Conservation (phyloP, 1,140 invertebrate genomes). For the Drosophila obscura region DNA sequence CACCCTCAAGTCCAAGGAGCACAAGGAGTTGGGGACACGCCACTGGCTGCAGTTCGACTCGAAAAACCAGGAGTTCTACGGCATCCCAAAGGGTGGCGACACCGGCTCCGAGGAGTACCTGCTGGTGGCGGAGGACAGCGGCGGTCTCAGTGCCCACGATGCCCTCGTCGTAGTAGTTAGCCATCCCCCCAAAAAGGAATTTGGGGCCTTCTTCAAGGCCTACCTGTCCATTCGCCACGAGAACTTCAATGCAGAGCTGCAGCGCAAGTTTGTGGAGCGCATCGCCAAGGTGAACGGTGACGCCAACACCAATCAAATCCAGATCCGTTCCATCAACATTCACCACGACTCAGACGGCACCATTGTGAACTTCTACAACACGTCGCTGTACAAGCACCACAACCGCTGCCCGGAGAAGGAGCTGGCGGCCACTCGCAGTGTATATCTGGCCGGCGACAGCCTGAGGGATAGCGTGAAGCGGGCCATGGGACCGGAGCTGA, state of each 20-base stretch:
- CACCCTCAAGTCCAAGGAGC: constrained; percentile 89
- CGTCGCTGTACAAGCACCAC: constrained; percentile 86
- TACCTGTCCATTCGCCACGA: constrained; percentile 90
- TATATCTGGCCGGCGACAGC: constrained; percentile 88
- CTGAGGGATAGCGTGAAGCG: constrained; percentile 88
- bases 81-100: constrained; percentile 89
- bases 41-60: constrained; percentile 95
- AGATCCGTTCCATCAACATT: constrained; percentile 85
- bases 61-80: constrained; percentile 95
- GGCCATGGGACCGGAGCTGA: constrained; percentile 91
- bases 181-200: constrained; percentile 84
- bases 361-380: constrained; percentile 86
- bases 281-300: constrained; percentile 91
- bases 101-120: constrained; percentile 90
- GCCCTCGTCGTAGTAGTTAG: constrained; percentile 91
- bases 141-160: constrained; percentile 89
- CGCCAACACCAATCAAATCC: constrained; percentile 88
- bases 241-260: constrained; percentile 89
- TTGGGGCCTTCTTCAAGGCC: constrained; percentile 91
- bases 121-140: constrained; percentile 88
- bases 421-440: constrained; percentile 88
- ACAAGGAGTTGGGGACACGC: constrained; percentile 87
- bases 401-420: constrained; percentile 90
- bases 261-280: constrained; percentile 92
- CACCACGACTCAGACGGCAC: constrained; percentile 72